Base-by-base conservation (phyloP, 1,140 invertebrate species). In the Bombus difficillimus region DNA sequence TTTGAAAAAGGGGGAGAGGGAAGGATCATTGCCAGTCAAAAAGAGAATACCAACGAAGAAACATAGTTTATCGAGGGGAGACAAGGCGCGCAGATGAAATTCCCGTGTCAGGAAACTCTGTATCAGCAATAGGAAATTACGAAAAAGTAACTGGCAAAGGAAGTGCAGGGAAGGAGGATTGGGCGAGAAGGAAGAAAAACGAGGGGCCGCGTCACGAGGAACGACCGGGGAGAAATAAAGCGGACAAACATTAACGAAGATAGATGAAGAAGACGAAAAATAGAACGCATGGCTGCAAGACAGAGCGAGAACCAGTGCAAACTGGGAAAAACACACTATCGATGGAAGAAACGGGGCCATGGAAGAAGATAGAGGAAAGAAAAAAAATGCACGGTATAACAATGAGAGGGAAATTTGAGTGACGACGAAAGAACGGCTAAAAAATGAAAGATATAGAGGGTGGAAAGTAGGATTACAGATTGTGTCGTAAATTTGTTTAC, bases 231-330 rank as follows among this genome's bases (percentile, higher is more conserved):
- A 79, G 76, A 84, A 84, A 84, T 84, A 84, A 79, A 84, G 83
- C 76, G 83, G 83, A 80, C 66, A 84, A 84, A 84, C 83, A 79
- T 80, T 84, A 84, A 84, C 83, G 83, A 84, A 84, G 83, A 84
- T 84, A 79, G 68, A 84, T 84, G 83, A 84, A 79, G 76, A 47
- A 53, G 66, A 72, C 66, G 83, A 47, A 69, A 84, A 84, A 84
- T 84, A 72, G 76, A 79, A 80, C 83, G 53, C 34, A 47, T 9
- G 37, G 3, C 18, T 12, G 37, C 13, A 39, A 32, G 69, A 74
- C n/a, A 68, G 15, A 66, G 83, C 13, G 34, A 57, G 43, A 74
- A 25, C 81, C n/a, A 47, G 68, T 47, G 59, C 32, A 64, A 78
- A 68, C 57, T 59, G 77, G n/a, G 78, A 13, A 73, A 39, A 62